Evolutionary conservation across 1,140 invertebrate species (phyloP).

Genomic region (Schmidtea mediterranea): DNA sequence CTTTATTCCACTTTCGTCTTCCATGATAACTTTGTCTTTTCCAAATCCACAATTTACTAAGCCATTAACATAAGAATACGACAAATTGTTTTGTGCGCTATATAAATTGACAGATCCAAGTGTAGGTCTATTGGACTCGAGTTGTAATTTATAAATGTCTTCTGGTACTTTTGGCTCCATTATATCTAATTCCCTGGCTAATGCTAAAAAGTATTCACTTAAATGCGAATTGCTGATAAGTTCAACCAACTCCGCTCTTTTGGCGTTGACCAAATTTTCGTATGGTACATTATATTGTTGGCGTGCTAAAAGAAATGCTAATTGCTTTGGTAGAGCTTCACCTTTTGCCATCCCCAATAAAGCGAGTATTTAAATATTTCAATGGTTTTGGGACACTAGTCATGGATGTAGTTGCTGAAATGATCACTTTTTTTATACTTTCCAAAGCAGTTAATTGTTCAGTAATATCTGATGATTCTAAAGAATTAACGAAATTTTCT

Average conservation of each 20-base stretch:
- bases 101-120: no score
- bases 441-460: no score
- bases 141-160: conserved; percentile 81
- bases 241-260: conserved; percentile 39
- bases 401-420: conserved; percentile 69
- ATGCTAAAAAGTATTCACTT: conserved; percentile 66
- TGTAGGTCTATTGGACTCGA: conserved; percentile 46
- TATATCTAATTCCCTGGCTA: conserved; percentile 89
- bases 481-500: no score
- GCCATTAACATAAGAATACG: conserved; percentile 91
- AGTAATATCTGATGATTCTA: no score
- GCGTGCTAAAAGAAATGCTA: conserved; percentile 82
- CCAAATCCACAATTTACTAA: conserved; percentile 33
- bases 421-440: no score
- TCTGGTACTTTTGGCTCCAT: conserved; percentile 98
- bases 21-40: conserved; percentile 53
- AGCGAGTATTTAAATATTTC: conserved; percentile 67
- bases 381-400: conserved; percentile 94
- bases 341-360: conserved; percentile 1
- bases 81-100: conserved; percentile 39
- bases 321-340: conserved; percentile 38
- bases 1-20: conserved; percentile 38
- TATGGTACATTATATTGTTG: conserved; percentile 46
- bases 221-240: conserved; percentile 86
- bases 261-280: conserved; percentile 28